Base-by-base conservation (phyloP, 2,888 invertebrate genomes). In the Spicauda simplicius region DNA sequence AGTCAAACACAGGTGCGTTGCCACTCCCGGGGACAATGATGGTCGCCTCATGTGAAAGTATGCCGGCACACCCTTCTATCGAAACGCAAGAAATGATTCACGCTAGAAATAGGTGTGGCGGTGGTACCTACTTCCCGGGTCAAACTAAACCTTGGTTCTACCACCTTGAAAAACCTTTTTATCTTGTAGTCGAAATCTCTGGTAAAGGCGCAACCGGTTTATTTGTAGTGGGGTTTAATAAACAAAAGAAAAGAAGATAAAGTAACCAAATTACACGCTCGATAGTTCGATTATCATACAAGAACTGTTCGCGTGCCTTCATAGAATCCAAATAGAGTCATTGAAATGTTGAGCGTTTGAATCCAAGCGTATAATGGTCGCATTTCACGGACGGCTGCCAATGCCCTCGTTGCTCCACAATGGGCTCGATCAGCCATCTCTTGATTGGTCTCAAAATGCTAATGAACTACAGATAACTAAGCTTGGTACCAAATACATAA, bases 341-440 rank as follows among this genome's bases (percentile, higher is more conserved):
- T 88, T 81, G 73, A 77, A 75, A 77, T 79, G 77, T 75, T 74
- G 71, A 69, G 59, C 69, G 54, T 76, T 72, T 70, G 64, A 65
- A 72, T 61, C 70, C 59, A 71, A 72, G 70, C 70, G 67, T 62
- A 73, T 80, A 77, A 80, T 79, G 73, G 76, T 61, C 73, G 80
- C 63, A 83, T 86, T 86, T 86, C 81, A 78, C 85, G 87, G 81
- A 83, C 77, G 76, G 76, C 62, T 83, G 82, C 73, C 71, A 78
- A 73, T 77, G 82, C 75, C 79, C 85, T 78, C 80, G 75, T 82
- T 84, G 77, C 70, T 52, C 62, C 72, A 79, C 80, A 81, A 82
- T 78, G 76, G 74, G 71, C 57, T 74, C 77, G 76, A 79, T 78
- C 80, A 81, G 76, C 77, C 85, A 79, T 83, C 80, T 72, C 75